A percentile compares a stretch with the other conserved stretches of the same genome.
Conservation (phyloP, 2,797 vertebrate genomes). For the Geotrypetes seraphini region DNA sequence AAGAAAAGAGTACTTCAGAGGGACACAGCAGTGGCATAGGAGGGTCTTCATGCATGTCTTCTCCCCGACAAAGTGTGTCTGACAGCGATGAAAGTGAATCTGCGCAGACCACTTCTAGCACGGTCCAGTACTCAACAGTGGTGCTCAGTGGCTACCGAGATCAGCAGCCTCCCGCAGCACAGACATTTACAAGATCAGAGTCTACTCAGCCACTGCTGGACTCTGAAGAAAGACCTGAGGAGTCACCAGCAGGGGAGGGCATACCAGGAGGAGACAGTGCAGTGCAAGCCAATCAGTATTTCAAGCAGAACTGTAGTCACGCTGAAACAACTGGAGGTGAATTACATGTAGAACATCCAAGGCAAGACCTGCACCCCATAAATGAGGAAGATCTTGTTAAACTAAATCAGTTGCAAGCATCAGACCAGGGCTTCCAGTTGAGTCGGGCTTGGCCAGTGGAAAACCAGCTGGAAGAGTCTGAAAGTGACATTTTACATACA, state of each 20-base stretch:
- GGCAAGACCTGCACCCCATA: constrained; percentile 16
- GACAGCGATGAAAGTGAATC: constrained; percentile 81
- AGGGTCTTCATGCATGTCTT: constrained; percentile 92
- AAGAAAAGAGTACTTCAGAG: constrained; percentile 82
- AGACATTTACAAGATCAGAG: constrained; percentile 75
- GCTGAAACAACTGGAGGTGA: constrained; percentile 19
- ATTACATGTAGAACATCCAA: constrained; percentile 41
- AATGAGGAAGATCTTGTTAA: constrained; percentile 37
- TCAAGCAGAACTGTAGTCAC: constrained; percentile 43
- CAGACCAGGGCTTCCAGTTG: constrained; percentile 33
- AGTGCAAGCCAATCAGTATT: constrained; percentile 38
- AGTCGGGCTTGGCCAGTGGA: constrained; percentile 50
- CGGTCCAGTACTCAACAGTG: constrained; percentile 87
- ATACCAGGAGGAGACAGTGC: constrained; percentile 38
- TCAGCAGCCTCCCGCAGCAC: constrained; percentile 57
- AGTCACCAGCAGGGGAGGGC: constrained; percentile 27
- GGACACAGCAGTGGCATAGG: constrained; percentile 97
- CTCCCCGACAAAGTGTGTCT: constrained; percentile 85
- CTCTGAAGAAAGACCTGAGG: constrained; percentile 75
- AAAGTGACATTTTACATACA: constrained; percentile 25
- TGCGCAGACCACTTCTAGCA: constrained; percentile 77
- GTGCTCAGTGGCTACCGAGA: constrained; percentile 74
- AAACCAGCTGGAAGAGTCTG: constrained; percentile 24
- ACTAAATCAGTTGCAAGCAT: constrained; percentile 34
- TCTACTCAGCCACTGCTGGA: constrained; percentile 91